These are phyloP conservation scores for Gymnoscopelus braueri DNA, from an alignment of 2,797 vertebrate genomes.

Conservation along the genomic window DNA sequence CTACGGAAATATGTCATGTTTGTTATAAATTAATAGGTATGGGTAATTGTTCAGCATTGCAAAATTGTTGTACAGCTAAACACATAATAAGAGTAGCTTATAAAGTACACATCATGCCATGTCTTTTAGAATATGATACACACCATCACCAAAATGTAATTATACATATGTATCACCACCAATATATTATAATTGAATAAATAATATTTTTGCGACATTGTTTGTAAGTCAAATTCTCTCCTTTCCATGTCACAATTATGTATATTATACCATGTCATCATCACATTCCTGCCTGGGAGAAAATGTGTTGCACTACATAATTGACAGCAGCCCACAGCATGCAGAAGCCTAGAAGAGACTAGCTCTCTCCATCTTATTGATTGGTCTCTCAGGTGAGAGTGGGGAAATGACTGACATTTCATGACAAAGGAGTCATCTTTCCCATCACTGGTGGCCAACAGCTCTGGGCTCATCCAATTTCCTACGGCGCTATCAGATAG, in stretches of 20 bases:
- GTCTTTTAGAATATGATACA: slow-evolving; percentile 3
- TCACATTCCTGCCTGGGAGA: slow-evolving; percentile 49
- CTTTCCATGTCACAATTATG: slow-evolving; percentile 38
- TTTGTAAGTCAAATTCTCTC: slow-evolving; percentile 11
- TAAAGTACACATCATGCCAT: background rate
- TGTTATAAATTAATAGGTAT: slow-evolving; percentile 59
- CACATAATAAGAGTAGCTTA: no score
- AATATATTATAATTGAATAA: slow-evolving; percentile 11
- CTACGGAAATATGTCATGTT: slow-evolving; percentile 57
- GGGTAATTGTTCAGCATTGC: slow-evolving; percentile 25
- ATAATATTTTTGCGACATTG: background rate
- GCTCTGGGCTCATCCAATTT: slow-evolving; percentile 83
- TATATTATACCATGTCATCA: slow-evolving; percentile 10
- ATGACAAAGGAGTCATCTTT: slow-evolving; percentile 87
- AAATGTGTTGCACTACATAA: slow-evolving; percentile 62
- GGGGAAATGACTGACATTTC: slow-evolving; percentile 82
- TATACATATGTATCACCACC: background rate
- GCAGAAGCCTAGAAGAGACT: slow-evolving; percentile 39
- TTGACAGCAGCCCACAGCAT: slow-evolving; percentile 65
- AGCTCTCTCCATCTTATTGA: slow-evolving; percentile 67
- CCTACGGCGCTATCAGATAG: slow-evolving; percentile 81
- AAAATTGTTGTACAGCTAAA: no score
- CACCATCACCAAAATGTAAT: slow-evolving; percentile 13
- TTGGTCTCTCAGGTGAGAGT: slow-evolving; percentile 76
- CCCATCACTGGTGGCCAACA: slow-evolving; percentile 79